Base-by-base conservation (phyloP, 1,140 invertebrate species). In the Oryctes rhinoceros region DNA sequence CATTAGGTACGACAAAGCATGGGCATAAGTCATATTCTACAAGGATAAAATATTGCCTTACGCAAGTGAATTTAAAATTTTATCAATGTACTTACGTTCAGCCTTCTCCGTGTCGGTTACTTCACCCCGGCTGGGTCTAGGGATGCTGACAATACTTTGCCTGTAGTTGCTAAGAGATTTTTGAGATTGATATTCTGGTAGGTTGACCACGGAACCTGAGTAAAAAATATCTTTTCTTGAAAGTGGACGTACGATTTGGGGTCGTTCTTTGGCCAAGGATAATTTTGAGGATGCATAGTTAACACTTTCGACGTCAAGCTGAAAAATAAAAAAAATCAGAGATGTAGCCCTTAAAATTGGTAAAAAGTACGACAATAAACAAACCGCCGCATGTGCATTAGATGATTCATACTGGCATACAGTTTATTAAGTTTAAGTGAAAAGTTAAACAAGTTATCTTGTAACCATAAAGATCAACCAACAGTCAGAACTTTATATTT, bases 141-240 rank as follows among this genome's bases (percentile, higher is more conserved):
- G 83, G 81, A 86, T 85, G 85, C 89, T 85, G 89, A 92, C 85
- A 88, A 91, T 84, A 88, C 93, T 87, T 90, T 91, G 80, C 89
- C 96, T 90, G 86, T 96, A 97, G 81, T 94, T 94, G 47, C 94
- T 92, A n/a, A 99, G 89, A 9, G 96, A 96, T 83, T 96, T 96
- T 87, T 98, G 96, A 79, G 94, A 96, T 86, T 97, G 95, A 88
- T 94, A 98, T 88, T 98, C 95, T 0, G 95, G 96, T 76, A 99
- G 90, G 89, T 98, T 95, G 39, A 94, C 90, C 7, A 99, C 94
- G 37, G 96, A 97, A 35, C 98, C 98, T 13, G 97, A 97, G 89
- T 99, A 99, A 89, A 99, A 99, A 83, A 99, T 98, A 88, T 99
- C 98, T 88, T 98, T 98, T 65, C 97, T 91, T 6, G 97, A 98